Percentiles rank a stretch among this genome's conserved stretches.
Conservation (phyloP, 2,888 invertebrate genomes). For the Pammene aurita region DNA sequence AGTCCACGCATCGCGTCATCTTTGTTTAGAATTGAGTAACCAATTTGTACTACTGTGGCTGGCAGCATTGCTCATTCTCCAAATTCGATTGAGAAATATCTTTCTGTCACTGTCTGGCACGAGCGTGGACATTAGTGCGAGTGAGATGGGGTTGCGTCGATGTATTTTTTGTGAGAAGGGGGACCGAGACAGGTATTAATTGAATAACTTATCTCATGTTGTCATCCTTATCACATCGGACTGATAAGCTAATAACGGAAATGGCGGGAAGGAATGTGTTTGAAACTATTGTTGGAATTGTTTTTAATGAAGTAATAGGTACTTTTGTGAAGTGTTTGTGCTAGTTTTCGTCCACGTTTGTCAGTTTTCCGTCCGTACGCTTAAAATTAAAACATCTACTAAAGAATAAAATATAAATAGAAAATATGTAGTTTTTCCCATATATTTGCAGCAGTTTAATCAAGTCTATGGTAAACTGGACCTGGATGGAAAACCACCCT, state of each 20-base stretch:
- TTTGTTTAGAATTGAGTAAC: constrained; percentile 72
- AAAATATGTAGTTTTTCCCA: too few relatives aligned
- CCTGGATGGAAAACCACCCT: too few relatives aligned
- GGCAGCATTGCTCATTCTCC: constrained; percentile 61
- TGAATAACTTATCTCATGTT: constrained; percentile 37
- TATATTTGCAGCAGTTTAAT: too few relatives aligned
- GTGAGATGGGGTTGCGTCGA: constrained; percentile 43
- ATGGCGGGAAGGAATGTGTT: constrained; percentile 39
- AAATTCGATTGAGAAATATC: constrained; percentile 73
- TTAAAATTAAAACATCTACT: too few relatives aligned
- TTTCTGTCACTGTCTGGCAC: constrained; percentile 68
- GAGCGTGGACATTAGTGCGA: constrained; percentile 45
- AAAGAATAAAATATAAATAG: too few relatives aligned
- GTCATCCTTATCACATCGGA: constrained; percentile 35
- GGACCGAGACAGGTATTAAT: constrained; percentile 38
- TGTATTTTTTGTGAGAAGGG: constrained; percentile 24
- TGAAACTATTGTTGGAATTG: constrained; percentile 4
- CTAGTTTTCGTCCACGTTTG: too few relatives aligned
- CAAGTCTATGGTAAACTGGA: too few relatives aligned
- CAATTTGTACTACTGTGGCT: constrained; percentile 62
- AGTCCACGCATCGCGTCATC: constrained; percentile 73
- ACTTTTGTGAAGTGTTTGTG: too few relatives aligned
- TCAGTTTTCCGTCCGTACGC: too few relatives aligned
- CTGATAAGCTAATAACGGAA: constrained; percentile 24
- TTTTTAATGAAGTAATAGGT: not conserved